These are phyloP conservation scores for Python bivittatus DNA, from an alignment of 2,113 vertebrate species.

Conservation along the genomic window DNA sequence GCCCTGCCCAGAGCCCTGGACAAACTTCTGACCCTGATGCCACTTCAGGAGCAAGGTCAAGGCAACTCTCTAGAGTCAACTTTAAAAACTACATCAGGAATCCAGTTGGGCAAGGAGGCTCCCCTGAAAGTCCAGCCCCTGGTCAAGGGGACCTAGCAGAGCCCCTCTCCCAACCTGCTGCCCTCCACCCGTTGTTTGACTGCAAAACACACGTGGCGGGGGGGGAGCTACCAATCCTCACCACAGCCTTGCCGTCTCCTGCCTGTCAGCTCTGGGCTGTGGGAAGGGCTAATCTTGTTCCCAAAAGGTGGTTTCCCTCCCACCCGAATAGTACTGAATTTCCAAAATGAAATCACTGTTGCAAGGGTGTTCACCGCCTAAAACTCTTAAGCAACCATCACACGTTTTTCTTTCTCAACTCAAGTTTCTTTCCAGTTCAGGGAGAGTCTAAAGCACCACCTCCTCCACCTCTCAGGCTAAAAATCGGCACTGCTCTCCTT, in stretches of 20 bases:
- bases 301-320: background rate
- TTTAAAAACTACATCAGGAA: background rate
- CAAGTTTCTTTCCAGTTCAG: background rate
- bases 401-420: background rate
- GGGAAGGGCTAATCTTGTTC: fast-evolving
- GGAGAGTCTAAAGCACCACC: background rate
- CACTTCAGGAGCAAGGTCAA: background rate
- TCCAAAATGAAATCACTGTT: background rate
- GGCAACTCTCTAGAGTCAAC: background rate
- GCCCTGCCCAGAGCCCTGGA: background rate
- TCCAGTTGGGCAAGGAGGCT: no score
- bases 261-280: background rate
- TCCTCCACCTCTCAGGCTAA: background rate
- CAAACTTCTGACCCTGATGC: no score
- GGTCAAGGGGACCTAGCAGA: background rate
- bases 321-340: background rate
- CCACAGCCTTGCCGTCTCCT: background rate
- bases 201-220: no score
- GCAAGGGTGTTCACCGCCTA: background rate
- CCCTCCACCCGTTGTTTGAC: no score
- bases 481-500: background rate
- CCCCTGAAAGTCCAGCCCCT: background rate
- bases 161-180: background rate
- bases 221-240: background rate
- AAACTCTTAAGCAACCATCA: no score